Evolutionary conservation across 2,113 vertebrate genomes (phyloP).

Genomic region (Rhineura floridana): DNA sequence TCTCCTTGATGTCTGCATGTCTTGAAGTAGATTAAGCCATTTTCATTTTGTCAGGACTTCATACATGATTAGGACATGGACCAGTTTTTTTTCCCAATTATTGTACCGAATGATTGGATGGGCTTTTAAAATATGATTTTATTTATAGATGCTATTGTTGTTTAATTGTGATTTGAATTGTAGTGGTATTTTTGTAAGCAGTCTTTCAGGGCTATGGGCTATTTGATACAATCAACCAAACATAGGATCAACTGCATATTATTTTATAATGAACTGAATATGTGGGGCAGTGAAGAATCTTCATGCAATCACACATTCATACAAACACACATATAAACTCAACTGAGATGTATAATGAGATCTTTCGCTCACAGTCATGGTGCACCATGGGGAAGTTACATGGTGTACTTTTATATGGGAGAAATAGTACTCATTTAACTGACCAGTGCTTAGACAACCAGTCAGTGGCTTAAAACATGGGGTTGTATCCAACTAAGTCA

Average conservation of each 20-base stretch:
- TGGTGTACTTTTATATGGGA: not conserved
- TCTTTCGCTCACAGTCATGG: not conserved
- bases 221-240: no score
- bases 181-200: not conserved
- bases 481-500: no score
- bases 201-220: not conserved
- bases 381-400: not conserved
- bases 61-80: not conserved
- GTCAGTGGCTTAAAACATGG: no score
- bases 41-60: not conserved
- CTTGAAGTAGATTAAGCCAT: not conserved
- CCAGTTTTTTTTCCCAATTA: not conserved
- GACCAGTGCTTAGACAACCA: no score
- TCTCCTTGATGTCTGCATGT: not conserved
- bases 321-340: no score
- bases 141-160: not conserved
- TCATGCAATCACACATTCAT: no score
- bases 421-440: not conserved
- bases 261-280: no score
- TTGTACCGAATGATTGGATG: not conserved
- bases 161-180: not conserved
- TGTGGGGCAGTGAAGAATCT: no score
- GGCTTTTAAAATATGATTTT: not conserved
- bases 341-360: no score
- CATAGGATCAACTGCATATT: not conserved